Conservation (phyloP, 2,797 vertebrate species). For the Sciaenops ocellatus region DNA sequence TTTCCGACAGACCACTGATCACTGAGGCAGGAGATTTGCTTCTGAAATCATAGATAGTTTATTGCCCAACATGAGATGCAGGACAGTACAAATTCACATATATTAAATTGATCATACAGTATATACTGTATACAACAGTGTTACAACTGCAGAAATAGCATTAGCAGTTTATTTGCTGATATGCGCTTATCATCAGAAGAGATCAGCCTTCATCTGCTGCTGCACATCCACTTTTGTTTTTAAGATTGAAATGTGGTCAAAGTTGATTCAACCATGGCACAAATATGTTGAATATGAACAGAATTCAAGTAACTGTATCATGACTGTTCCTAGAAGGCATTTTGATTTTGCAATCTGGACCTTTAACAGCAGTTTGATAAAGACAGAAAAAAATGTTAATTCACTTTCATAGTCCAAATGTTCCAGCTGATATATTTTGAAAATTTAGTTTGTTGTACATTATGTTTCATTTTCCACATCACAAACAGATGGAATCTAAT, state of each 20-base stretch:
- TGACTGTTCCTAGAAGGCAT: too few relatives aligned
- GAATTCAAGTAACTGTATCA: background rate
- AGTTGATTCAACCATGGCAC: background rate
- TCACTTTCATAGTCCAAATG: too few relatives aligned
- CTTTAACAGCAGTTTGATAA: too few relatives aligned
- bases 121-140: background rate
- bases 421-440: too few relatives aligned
- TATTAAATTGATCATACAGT: too few relatives aligned
- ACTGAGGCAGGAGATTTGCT: slow-evolving; percentile 69
- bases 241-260: background rate
- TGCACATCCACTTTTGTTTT: background rate
- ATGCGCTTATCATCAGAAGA: background rate
- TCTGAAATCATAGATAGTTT: slow-evolving; percentile 65
- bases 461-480: background rate
- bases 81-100: background rate
- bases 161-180: background rate
- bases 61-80: background rate
- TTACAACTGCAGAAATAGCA: background rate
- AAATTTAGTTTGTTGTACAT: too few relatives aligned
- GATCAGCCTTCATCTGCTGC: background rate
- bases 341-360: too few relatives aligned
- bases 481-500: background rate
- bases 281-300: background rate
- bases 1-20: slow-evolving; percentile 78
- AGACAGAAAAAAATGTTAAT: too few relatives aligned